phyloP scores from a whole-genome alignment of 2,113 vertebrate species.

The Poicephalus gulielmi region DNA sequence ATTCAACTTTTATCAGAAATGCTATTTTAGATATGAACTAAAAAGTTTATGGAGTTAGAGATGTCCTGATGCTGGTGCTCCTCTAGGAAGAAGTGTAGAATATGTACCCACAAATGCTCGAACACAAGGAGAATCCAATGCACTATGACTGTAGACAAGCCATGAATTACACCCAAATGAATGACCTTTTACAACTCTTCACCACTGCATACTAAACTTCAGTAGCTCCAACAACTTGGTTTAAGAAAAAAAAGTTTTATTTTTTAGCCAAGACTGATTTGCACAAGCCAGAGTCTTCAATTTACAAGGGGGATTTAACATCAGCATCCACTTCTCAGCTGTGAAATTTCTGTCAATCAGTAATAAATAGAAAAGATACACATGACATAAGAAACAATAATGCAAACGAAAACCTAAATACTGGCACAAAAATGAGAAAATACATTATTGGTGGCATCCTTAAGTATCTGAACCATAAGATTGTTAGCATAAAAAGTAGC shows the following conservation, averaged over 20 bases:
- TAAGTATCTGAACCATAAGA: neutral
- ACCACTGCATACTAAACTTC: neutral
- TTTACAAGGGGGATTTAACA: neutral
- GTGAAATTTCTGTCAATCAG: neutral
- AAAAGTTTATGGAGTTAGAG: neutral
- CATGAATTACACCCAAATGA: neutral
- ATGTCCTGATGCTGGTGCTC: neutral
- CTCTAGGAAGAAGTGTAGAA: neutral
- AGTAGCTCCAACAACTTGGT: neutral
- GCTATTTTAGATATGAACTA: neutral
- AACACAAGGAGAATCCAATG: neutral
- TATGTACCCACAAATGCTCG: neutral
- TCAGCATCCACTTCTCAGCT: neutral
- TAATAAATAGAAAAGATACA: neutral
- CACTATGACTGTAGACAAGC: neutral
- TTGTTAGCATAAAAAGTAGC: neutral
- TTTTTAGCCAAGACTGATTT: neutral
- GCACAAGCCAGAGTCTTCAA: neutral
- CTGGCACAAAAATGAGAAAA: neutral
- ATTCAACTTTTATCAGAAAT: neutral
- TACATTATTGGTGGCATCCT: neutral
- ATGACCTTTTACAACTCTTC: neutral
- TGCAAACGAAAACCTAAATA: neutral
- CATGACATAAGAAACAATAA: neutral
- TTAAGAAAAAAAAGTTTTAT: neutral